Evolutionary conservation across 2,113 vertebrate genomes (phyloP), one percentile per base, ranked within the genome.

Genomic region (Microtus oregoni): DNA sequence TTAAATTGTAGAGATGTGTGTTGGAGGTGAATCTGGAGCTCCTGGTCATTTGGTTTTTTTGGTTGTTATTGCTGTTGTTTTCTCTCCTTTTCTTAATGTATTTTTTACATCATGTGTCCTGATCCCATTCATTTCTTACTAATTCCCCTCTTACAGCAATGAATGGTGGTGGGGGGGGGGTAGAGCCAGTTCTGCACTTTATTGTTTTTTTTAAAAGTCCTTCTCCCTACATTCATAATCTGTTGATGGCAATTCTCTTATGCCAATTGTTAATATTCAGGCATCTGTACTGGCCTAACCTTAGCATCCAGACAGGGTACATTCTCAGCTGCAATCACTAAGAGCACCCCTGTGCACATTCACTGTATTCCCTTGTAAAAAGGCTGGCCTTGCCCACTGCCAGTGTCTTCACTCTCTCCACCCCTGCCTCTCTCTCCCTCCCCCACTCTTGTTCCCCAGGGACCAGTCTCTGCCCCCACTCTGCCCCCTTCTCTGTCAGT

Each of bases 11-110:
- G 55, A 89, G 50, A 95, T 38, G 32, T 61, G 24, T 63, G 4
- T 87, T 94, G 35, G 30, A 86, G 72, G 8, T 89, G 47, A 95
- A 86, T 93, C 67, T 81, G 76, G 22, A 96, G 30, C 5, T 82
- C 35, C 35, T 19, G 22, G 58, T 30, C 3, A 22, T 73, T 67
- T 70, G n/a, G 35, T 81, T 78, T 41, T 11, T 82, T 82, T 7
- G 35, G 12, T 38, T 82, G 14, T 52, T 86, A 32, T 70, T 70
- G 32, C 32, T 35, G 55, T 58, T 58, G 58, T 70, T n/a, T 70
- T 70, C 28, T 68, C 4, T 7, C 8, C 32, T 70, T n/a, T 70
- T 17, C 35, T 19, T 7, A 35, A 17, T 35, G 32, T 70, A 32
- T 19, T 15, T 70, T 70, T 70, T 70, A 35, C 14, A 70, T 70